Percentiles rank a stretch among this genome's conserved stretches.
Evolutionary conservation across 2,888 invertebrate species (phyloP).

Genomic region (Oasisia sp.): DNA sequence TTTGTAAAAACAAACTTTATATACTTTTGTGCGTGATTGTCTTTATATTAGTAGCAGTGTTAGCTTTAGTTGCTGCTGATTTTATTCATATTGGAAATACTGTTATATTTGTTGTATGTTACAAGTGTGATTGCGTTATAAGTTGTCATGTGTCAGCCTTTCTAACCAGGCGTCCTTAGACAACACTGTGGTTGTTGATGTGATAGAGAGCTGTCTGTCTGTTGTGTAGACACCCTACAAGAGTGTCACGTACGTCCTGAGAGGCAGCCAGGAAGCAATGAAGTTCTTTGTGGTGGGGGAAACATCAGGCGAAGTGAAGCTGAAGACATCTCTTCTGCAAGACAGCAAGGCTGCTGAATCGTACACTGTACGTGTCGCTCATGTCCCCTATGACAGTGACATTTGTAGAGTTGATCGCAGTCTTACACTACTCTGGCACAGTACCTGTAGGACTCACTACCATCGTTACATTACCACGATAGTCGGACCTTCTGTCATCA

Average conservation of each 20-base stretch:
- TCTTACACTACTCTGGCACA: no score
- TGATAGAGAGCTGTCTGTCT: conserved; percentile 21
- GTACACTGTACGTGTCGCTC: conserved; percentile 29
- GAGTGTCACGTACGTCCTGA: conserved; percentile 46
- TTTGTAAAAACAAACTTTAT: no score
- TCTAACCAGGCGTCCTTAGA: neutral
- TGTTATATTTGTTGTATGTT: neutral
- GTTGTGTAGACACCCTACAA: conserved; percentile 47
- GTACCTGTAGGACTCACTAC: no score
- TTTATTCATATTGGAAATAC: neutral
- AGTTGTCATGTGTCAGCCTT: neutral
- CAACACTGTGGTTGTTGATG: neutral
- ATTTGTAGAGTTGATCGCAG: no score
- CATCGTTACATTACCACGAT: no score
- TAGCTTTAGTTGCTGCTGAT: neutral
- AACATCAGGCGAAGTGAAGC: conserved; percentile 47
- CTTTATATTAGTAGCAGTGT: neutral
- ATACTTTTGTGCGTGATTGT: neutral
- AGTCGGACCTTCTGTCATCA: no score
- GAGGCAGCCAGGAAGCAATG: conserved; percentile 36
- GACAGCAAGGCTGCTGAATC: conserved; percentile 35
- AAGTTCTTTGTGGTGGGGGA: conserved; percentile 50
- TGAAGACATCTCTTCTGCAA: conserved; percentile 48
- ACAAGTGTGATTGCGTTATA: neutral
- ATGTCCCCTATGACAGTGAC: no score